A percentile compares a stretch with the other conserved stretches of the same genome.
phyloP scores from a whole-genome alignment of 1,140 invertebrate genomes.

The Theocolax elegans region DNA sequence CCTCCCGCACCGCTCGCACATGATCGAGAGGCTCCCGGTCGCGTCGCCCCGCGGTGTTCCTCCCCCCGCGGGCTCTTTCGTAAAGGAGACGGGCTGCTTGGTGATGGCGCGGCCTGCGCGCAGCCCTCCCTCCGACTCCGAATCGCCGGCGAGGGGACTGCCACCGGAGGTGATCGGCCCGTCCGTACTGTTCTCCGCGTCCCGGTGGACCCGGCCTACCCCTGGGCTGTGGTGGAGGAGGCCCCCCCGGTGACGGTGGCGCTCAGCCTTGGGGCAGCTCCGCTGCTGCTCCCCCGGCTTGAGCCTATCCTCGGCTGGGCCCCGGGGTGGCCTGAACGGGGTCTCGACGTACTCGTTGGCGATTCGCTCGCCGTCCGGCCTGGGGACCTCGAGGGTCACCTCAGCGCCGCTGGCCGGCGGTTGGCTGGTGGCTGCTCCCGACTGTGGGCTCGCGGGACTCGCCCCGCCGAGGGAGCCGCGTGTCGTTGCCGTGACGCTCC shows the following conservation, averaged over 20 bases:
- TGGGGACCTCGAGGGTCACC: slow-evolving; percentile 78
- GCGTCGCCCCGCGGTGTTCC: too few relatives aligned
- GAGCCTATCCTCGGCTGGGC: slow-evolving; percentile 39
- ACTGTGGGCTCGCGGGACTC: slow-evolving; percentile 60
- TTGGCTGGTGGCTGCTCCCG: slow-evolving; percentile 22
- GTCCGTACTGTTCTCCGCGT: too few relatives aligned
- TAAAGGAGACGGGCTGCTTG: slow-evolving; percentile 72
- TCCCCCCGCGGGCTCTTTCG: slow-evolving; percentile 64
- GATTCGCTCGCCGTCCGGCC: slow-evolving; percentile 80
- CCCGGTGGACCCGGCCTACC: slow-evolving; percentile 43
- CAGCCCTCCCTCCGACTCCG: too few relatives aligned
- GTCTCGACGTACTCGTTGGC: slow-evolving; percentile 89
- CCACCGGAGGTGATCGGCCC: too few relatives aligned
- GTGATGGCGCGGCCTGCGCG: slow-evolving; percentile 53
- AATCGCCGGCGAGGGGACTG: too few relatives aligned
- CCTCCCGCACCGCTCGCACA: slow-evolving; percentile 85
- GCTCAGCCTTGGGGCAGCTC: slow-evolving; percentile 22
- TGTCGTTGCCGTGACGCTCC: slow-evolving; percentile 43
- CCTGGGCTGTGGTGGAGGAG: slow-evolving; percentile 41
- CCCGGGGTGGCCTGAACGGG: slow-evolving; percentile 69
- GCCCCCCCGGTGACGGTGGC: too few relatives aligned
- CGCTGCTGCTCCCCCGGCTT: slow-evolving; percentile 58
- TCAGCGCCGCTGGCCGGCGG: slow-evolving; percentile 45
- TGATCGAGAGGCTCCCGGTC: slow-evolving; percentile 71
- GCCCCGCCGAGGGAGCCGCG: slow-evolving; percentile 44